Base-by-base conservation (phyloP, 2,113 vertebrate genomes). In the Callionymus lyra region DNA sequence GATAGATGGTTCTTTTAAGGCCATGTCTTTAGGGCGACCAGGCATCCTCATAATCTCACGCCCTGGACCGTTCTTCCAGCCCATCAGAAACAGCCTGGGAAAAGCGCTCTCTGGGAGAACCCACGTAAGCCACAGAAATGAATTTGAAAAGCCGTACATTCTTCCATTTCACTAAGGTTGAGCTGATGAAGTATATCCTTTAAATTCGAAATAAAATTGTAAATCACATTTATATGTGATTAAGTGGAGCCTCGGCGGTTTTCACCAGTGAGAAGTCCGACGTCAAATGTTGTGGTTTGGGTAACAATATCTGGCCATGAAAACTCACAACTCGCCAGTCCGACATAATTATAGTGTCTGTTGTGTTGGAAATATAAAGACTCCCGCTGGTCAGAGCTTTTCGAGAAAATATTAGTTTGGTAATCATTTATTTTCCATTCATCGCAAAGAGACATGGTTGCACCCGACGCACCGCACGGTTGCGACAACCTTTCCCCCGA, bases 401-500 rank as follows among this genome's bases (percentile, higher is more conserved):
- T 59, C 34, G 11, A 58, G 41, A 41, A 47, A 59, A 48, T 52
- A 68, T 66, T 56, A 54, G 38, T 44, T 56, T 45, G 55, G 45
- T 34, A 21, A 53, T 49, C 14, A 34, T 65, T 58, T 63, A 2
- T 55, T 68, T 27, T 68, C 50, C 60, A 60, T 59, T 59, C 55
- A 63, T 57, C 64, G 58, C 37, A 42, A 55, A 34, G 47, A 63
- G 45, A 45, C 36, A 54, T 53, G 65, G 65, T 63, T 18, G 50
- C 50, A 65, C 37, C 50, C 43, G 21, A 27, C 38, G 52, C 38
- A 48, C 51, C 21, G n/a, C 54, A 61, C 51, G 59, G 58, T 21
- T 38, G 47, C 19, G 14, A 41, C 60, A 74, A 72, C 43, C 53
- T 62, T 68, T 74, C 53, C 52, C 35, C 56, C 17, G 60, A 65